Evolutionary conservation across 1,140 invertebrate species (phyloP).

Genomic region (Brachionus asplanchnoidis): DNA sequence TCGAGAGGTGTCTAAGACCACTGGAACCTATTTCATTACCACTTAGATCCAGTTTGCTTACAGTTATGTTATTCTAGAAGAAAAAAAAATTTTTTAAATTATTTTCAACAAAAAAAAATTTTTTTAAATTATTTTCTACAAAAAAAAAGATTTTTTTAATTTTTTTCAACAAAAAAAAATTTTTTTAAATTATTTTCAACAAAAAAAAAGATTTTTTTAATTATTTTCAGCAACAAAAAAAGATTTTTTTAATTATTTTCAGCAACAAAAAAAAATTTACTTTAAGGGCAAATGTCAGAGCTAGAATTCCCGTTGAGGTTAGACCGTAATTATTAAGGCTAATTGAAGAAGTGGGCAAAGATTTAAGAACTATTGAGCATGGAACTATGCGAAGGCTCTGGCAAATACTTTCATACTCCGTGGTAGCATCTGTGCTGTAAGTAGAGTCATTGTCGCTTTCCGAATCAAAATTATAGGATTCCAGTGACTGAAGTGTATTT

Average conservation of each 20-base stretch:
- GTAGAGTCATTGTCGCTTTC: neutral
- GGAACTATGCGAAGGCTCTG: neutral
- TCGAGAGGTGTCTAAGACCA: constrained; percentile 15
- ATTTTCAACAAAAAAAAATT: neutral
- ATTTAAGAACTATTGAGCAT: constrained; percentile 35
- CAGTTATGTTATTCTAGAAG: constrained; percentile 40
- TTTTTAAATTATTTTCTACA: too few species aligned
- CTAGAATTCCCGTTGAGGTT: constrained; percentile 14
- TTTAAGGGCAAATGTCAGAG: constrained; percentile 10
- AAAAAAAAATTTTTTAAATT: neutral
- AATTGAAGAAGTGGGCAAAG: neutral
- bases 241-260: too few species aligned
- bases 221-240: constrained; percentile 9
- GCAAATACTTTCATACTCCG: constrained; percentile 21
- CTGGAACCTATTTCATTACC: constrained; percentile 39
- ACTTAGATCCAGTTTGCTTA: constrained; percentile 40
- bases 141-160: too few species aligned
- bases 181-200: too few species aligned
- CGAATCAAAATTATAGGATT: neutral
- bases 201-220: too few species aligned
- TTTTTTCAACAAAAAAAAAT: too few species aligned
- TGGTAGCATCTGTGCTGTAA: neutral
- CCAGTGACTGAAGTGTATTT: neutral
- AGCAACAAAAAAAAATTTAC: neutral
- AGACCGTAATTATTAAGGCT: constrained; percentile 20